phyloP scores from a whole-genome alignment of 2,888 invertebrate species.

The Amiota minor region DNA sequence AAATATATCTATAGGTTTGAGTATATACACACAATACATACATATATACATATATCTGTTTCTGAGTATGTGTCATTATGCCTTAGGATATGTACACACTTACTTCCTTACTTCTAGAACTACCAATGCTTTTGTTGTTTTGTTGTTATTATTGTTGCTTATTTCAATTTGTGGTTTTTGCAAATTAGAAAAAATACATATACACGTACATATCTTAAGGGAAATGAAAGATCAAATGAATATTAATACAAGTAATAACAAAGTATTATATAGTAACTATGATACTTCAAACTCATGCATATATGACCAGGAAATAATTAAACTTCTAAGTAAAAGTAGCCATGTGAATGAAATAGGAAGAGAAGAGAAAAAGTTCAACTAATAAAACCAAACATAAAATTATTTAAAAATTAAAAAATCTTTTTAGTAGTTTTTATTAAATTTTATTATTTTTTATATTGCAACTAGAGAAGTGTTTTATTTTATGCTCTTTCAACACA shows the following conservation, averaged over 20 bases:
- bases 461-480: no score
- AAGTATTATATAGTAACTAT: background rate
- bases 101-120: no score
- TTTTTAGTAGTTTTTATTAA: no score
- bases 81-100: background rate
- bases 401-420: background rate
- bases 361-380: background rate
- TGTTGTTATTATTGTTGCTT: constrained; percentile 5
- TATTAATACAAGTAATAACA: constrained; percentile 2
- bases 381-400: background rate
- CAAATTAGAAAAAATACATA: constrained; percentile 2
- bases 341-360: background rate
- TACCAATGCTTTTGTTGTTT: background rate
- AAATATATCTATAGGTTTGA: no score
- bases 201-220: background rate
- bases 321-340: background rate
- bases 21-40: no score
- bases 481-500: no score
- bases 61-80: background rate
- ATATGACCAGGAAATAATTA: background rate
- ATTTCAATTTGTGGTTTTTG: constrained; percentile 24
- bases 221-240: background rate
- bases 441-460: no score
- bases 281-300: no score
- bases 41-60: no score